phyloP scores from a whole-genome alignment of 2,888 invertebrate species.

The Apamea sordens region DNA sequence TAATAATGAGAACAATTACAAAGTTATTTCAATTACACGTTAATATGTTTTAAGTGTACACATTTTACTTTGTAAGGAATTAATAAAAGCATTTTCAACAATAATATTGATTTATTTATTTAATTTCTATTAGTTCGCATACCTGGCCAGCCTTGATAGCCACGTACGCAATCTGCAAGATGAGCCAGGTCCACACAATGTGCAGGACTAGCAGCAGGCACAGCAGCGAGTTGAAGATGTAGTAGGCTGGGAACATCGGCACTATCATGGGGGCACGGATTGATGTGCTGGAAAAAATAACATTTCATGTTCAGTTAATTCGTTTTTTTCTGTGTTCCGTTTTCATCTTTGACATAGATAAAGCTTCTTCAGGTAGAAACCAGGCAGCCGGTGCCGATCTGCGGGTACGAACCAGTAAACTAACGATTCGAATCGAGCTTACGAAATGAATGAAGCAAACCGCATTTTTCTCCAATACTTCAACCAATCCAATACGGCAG shows the following conservation, averaged over 20 bases:
- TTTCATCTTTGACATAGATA: neutral
- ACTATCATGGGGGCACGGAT: conserved; percentile 95
- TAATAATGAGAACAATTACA: neutral
- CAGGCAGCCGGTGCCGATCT: neutral
- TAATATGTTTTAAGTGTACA: neutral
- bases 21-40: neutral
- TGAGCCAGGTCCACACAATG: conserved; percentile 98
- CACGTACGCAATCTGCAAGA: conserved; percentile 95
- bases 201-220: conserved; percentile 95
- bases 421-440: neutral
- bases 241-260: conserved; percentile 98
- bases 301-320: neutral
- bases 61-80: neutral
- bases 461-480: no score
- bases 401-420: neutral
- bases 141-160: conserved; percentile 93
- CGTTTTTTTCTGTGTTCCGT: neutral
- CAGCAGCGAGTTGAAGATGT: conserved; percentile 97
- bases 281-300: conserved; percentile 91
- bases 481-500: no score
- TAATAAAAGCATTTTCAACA: conserved; percentile 8
- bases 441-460: neutral
- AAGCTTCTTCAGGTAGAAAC: neutral
- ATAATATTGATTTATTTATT: conserved; percentile 1
- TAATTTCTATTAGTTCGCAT: neutral